Conservation (phyloP, 1,140 invertebrate genomes). For the Dolichoris vasculosae region DNA sequence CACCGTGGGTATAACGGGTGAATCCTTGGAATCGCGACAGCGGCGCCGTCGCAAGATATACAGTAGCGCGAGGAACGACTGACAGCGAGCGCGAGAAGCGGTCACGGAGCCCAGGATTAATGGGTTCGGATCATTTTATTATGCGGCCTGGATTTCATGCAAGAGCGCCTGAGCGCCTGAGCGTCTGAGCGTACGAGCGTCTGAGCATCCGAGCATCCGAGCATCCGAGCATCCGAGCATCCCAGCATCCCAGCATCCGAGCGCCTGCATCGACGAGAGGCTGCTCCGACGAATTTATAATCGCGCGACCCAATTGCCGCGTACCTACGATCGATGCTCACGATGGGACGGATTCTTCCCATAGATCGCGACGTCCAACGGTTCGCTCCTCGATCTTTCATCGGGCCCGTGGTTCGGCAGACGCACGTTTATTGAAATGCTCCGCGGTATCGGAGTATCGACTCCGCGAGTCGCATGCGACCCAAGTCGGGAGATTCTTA, state of each 20-base stretch:
- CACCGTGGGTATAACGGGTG: background rate
- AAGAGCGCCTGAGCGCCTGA: background rate
- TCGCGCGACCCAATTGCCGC: background rate
- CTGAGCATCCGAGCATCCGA: no score
- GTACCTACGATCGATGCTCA: no score
- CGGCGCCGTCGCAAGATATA: background rate
- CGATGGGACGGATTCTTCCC: background rate
- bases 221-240: no score
- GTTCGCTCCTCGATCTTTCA: background rate
- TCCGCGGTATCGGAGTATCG: background rate
- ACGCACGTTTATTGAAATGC: background rate
- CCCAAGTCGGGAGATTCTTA: background rate
- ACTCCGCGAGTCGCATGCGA: background rate
- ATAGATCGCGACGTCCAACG: no score
- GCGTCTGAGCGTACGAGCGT: no score
- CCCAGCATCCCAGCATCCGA: no score
- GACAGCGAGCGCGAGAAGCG: background rate
- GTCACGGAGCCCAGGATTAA: background rate
- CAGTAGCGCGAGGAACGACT: background rate
- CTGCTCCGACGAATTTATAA: background rate
- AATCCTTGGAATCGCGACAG: background rate
- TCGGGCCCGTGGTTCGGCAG: no score
- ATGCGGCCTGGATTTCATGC: background rate
- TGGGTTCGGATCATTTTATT: background rate
- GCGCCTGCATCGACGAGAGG: background rate